Evolutionary conservation across 2,797 vertebrate genomes (phyloP).

Genomic region (Bryconaethiops microstoma): DNA sequence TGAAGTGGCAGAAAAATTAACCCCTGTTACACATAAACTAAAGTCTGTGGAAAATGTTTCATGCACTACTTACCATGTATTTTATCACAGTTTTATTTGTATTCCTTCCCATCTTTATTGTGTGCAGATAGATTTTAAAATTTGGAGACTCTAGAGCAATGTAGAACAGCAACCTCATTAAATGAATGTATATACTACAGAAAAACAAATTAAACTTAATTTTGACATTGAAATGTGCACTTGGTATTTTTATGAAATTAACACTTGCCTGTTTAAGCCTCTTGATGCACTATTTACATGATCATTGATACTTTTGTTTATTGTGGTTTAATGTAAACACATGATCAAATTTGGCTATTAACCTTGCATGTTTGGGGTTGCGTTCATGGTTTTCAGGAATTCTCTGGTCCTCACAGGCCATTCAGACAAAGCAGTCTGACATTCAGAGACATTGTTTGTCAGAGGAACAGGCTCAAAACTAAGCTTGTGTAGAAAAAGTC

Average conservation of each 20-base stretch:
- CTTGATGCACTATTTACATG: neutral
- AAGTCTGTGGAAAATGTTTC: conserved; percentile 75
- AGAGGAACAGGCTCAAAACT: conserved; percentile 28
- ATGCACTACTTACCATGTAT: conserved; percentile 71
- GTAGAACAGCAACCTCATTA: conserved; percentile 75
- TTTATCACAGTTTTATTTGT: conserved; percentile 54
- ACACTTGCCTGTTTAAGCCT: neutral
- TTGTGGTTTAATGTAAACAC: neutral
- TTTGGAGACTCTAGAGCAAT: conserved; percentile 73
- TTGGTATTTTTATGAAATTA: conserved; percentile 26
- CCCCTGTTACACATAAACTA: conserved; percentile 11
- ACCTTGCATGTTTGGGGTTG: neutral
- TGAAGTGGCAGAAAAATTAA: conserved; percentile 11
- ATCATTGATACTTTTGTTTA: neutral
- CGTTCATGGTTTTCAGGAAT: conserved; percentile 14
- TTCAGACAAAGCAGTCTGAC: conserved; percentile 23
- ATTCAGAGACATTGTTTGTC: conserved; percentile 52
- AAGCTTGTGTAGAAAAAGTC: conserved; percentile 60
- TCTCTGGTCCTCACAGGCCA: neutral
- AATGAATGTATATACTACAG: conserved; percentile 86
- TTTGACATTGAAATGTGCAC: conserved; percentile 49
- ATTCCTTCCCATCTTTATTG: conserved; percentile 49
- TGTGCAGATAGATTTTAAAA: conserved; percentile 69
- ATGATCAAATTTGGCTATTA: neutral
- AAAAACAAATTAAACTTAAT: conserved; percentile 78